These are phyloP conservation scores for Steinernema feltiae DNA, from an alignment of 1,140 invertebrate genomes.

Conservation along the genomic window DNA sequence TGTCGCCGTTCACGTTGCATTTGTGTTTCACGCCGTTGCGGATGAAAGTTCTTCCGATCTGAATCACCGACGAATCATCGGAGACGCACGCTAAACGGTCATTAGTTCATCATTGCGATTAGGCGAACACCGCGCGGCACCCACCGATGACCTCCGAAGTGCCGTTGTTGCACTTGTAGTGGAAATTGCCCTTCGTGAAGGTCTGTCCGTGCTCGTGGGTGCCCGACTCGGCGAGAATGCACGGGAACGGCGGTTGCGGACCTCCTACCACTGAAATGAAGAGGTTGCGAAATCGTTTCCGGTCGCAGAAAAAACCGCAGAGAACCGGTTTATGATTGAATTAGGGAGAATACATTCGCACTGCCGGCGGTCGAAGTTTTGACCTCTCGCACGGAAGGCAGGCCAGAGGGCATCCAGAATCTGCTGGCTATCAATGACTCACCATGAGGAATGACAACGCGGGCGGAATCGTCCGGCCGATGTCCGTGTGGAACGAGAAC, in stretches of 20 bases:
- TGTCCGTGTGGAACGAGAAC: conserved; percentile 51
- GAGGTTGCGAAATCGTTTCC: not conserved
- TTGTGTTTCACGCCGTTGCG: conserved; percentile 47
- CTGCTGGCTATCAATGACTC: not conserved
- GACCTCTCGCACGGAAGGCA: too few species aligned
- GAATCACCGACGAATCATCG: conserved; percentile 55
- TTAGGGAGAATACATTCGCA: not conserved
- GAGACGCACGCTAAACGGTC: conserved; percentile 48
- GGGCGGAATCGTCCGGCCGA: conserved; percentile 43
- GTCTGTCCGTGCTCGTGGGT: conserved; percentile 56
- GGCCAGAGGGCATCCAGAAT: too few species aligned
- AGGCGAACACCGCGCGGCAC: conserved; percentile 10
- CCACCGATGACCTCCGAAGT: conserved; percentile 56
- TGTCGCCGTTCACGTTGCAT: conserved; percentile 52
- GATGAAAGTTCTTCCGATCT: conserved; percentile 53
- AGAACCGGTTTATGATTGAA: not conserved
- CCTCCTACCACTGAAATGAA: conserved; percentile 42
- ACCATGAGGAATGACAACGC: conserved; percentile 53
- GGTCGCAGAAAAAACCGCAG: not conserved
- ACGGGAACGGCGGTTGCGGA: conserved; percentile 46
- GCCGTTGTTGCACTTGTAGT: conserved; percentile 54
- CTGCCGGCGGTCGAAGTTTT: too few species aligned
- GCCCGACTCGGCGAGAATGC: conserved; percentile 47
- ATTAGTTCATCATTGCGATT: too few species aligned
- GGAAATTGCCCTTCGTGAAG: conserved; percentile 57